Evolutionary conservation across 2,888 invertebrate genomes (phyloP), one percentile per base, ranked within the genome.

Genomic region (Agonopterix heracliana): DNA sequence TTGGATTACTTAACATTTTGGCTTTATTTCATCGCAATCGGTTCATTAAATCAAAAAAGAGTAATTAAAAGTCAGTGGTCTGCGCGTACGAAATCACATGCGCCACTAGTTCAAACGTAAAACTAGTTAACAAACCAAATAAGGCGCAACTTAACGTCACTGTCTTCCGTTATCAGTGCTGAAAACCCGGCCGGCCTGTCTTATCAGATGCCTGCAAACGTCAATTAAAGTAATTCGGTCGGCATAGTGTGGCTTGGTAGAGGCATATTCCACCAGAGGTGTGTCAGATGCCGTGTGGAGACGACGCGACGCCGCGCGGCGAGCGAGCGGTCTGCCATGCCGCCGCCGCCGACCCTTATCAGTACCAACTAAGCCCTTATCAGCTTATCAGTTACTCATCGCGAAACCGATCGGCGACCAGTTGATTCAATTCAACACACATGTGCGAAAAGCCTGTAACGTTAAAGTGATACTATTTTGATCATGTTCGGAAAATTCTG

Each of bases 351-450:
- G 46, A 42, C 35, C 26, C 43, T 34, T 34, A 12, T 7, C 11
- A 14, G 40, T 45, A 35, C 45, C 45, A 40, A 9, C 38, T 11
- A n/a, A 10, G 9, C 14, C 17, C 52, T 73, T 81, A 83, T 81
- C 78, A 68, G 66, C 70, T 85, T 87, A 87, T 87, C 86, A 78
- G 48, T 68, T 69, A 75, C 75, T 71, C 81, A 82, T 83, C 85
- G 86, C 86, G 72, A 84, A 84, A 78, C 80, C 74, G 67, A 80
- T 78, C 78, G 75, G 54, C 64, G 44, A 45, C 47, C 64, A 61
- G 61, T 74, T 70, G 68, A 71, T 71, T 68, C 67, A 13, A 41
- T 12, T 26, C 26, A 26, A 41, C 9, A 11, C 41, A 41, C 9
- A n/a, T 12, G 11, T 41, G 12, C 41, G 12, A n/a, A 9, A 41